Evolutionary conservation across 2,113 vertebrate species (phyloP).

Genomic region (Brachionichthys hirsutus): DNA sequence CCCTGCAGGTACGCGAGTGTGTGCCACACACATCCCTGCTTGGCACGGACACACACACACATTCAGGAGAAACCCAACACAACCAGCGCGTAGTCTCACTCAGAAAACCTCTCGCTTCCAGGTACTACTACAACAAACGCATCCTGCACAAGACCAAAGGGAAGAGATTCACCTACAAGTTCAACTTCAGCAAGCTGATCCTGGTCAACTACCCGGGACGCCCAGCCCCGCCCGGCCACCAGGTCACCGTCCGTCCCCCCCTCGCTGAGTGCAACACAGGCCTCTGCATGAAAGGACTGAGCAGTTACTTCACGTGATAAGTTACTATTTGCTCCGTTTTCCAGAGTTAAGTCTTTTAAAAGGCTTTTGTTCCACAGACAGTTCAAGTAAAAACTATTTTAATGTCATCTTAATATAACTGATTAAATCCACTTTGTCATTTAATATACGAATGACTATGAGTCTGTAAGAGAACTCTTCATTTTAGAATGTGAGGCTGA

Average conservation of each 20-base stretch:
- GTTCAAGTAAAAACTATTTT: conserved; percentile 19
- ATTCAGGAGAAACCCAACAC: background rate
- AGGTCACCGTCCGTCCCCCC: conserved; percentile 18
- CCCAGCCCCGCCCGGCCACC: conserved; percentile 39
- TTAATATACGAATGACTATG: no score
- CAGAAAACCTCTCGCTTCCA: conserved; percentile 47
- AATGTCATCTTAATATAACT: background rate
- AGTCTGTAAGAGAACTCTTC: background rate
- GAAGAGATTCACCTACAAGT: conserved; percentile 88
- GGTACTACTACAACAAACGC: conserved; percentile 87
- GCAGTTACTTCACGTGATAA: no score
- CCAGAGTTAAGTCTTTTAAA: conserved; percentile 12
- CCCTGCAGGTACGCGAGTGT: conserved; percentile 7
- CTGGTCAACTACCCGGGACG: conserved; percentile 76
- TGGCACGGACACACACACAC: no score
- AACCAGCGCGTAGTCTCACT: conserved; percentile 7
- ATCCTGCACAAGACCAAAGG: conserved; percentile 90
- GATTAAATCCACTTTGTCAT: no score
- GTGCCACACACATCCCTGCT: background rate
- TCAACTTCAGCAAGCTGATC: conserved; percentile 87
- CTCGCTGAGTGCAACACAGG: conserved; percentile 1
- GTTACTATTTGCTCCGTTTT: background rate
- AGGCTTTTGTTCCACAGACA: conserved; percentile 34
- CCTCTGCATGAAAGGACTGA: no score
- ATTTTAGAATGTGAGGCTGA: conserved; percentile 37